Evolutionary conservation across 1,140 invertebrate genomes (phyloP).

Genomic region (Gryllus bimaculatus): DNA sequence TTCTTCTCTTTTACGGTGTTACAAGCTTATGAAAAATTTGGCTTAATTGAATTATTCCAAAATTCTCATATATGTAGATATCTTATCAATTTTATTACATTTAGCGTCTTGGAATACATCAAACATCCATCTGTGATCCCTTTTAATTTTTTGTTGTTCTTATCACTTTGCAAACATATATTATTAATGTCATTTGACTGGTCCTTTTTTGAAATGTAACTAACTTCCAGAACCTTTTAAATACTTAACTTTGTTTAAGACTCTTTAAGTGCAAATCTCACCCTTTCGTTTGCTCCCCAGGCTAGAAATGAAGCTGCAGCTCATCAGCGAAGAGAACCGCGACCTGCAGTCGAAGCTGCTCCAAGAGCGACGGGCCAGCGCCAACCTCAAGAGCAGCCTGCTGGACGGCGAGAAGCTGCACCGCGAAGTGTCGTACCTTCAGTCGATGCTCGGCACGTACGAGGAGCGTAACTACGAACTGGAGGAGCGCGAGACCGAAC

Average conservation of each 20-base stretch:
- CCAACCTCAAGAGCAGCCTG: neutral
- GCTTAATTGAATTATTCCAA: too few relatives aligned
- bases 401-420: neutral
- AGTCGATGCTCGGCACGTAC: conserved; percentile 39
- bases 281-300: neutral
- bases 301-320: neutral
- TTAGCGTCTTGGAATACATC: too few relatives aligned
- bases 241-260: neutral
- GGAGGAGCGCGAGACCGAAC: conserved; percentile 45
- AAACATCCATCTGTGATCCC: too few relatives aligned
- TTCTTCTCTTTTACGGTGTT: too few relatives aligned
- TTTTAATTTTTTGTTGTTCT: too few relatives aligned
- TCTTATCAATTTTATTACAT: too few relatives aligned
- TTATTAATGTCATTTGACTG: neutral
- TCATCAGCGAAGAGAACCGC: neutral
- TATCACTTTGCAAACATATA: too few relatives aligned
- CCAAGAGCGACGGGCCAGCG: neutral
- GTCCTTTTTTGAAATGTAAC: neutral
- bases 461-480: conserved; percentile 48
- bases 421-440: neutral
- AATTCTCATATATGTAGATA: too few relatives aligned
- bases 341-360: neutral
- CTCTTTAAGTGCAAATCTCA: too few relatives aligned
- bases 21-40: too few relatives aligned
- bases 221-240: neutral